phyloP scores from a whole-genome alignment of 2,888 invertebrate species.

The Masnerella sp. region DNA sequence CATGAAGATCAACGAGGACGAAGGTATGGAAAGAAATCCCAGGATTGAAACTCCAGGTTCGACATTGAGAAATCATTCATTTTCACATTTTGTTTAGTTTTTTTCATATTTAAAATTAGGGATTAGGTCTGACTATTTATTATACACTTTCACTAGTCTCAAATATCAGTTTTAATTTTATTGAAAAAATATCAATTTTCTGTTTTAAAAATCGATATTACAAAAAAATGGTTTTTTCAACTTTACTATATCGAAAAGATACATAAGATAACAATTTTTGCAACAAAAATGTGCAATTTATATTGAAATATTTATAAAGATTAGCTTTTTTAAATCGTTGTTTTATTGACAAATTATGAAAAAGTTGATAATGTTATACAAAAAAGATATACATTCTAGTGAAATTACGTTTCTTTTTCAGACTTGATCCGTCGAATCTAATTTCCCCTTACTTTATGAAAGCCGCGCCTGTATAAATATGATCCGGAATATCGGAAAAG shows the following conservation, averaged over 20 bases:
- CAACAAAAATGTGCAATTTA: too few species aligned
- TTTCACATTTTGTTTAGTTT: background rate
- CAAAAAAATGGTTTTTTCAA: background rate
- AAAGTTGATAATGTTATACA: too few species aligned
- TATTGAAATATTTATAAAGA: too few species aligned
- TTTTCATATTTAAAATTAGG: too few species aligned
- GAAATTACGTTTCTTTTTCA: too few species aligned
- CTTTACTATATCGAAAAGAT: background rate
- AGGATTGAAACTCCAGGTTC: slow-evolving; percentile 74
- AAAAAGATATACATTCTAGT: too few species aligned
- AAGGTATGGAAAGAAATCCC: slow-evolving; percentile 72
- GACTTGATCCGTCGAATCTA: background rate
- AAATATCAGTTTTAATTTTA: too few species aligned
- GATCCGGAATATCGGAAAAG: slow-evolving; percentile 22
- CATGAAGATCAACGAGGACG: slow-evolving; percentile 75
- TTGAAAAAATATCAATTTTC: too few species aligned
- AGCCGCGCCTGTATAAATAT: slow-evolving; percentile 7
- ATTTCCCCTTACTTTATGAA: background rate
- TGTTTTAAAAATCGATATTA: background rate
- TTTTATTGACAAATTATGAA: too few species aligned
- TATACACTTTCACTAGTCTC: too few species aligned
- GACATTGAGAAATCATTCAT: slow-evolving; percentile 13
- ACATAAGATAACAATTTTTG: background rate
- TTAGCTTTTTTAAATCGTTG: too few species aligned
- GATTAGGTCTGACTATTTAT: too few species aligned